Evolutionary conservation across 2,113 vertebrate species (phyloP).

Genomic region (Carollia perspicillata): DNA sequence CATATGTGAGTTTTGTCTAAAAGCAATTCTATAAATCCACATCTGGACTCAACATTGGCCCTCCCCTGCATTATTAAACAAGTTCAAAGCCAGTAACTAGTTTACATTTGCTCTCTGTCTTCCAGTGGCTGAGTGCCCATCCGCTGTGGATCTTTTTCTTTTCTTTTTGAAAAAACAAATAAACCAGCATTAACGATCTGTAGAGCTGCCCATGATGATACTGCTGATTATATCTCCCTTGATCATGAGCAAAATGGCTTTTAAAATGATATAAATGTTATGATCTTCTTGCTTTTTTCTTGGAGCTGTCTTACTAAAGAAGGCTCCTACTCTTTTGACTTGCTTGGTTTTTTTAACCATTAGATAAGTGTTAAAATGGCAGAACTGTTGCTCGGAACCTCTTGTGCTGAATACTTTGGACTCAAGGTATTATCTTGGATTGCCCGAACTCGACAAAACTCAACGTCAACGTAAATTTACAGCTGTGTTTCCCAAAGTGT

Average conservation of each 20-base stretch:
- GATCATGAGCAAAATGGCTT: slow-evolving; percentile 38
- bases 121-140: slow-evolving; percentile 61
- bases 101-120: slow-evolving; percentile 74
- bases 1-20: slow-evolving; percentile 68
- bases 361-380: neutral
- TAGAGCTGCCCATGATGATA: slow-evolving; percentile 51
- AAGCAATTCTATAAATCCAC: slow-evolving; percentile 65
- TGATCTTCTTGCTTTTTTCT: slow-evolving; percentile 28
- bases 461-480: slow-evolving; percentile 22
- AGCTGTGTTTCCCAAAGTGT: slow-evolving; percentile 64
- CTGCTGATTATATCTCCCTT: slow-evolving; percentile 44
- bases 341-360: neutral
- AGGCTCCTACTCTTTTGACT: neutral
- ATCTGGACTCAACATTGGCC: slow-evolving; percentile 57
- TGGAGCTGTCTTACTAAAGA: slow-evolving; percentile 10
- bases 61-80: slow-evolving; percentile 78
- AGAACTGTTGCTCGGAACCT: neutral
- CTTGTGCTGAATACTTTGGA: neutral
- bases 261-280: slow-evolving; percentile 35
- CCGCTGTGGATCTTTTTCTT: slow-evolving; percentile 21
- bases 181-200: slow-evolving; percentile 60
- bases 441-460: slow-evolving; percentile 68
- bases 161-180: slow-evolving; percentile 62
- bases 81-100: slow-evolving; percentile 74
- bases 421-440: neutral